A percentile compares a stretch with the other conserved stretches of the same genome.
Conservation (phyloP, 2,888 invertebrate genomes). For the Heterodera filipjevi region DNA sequence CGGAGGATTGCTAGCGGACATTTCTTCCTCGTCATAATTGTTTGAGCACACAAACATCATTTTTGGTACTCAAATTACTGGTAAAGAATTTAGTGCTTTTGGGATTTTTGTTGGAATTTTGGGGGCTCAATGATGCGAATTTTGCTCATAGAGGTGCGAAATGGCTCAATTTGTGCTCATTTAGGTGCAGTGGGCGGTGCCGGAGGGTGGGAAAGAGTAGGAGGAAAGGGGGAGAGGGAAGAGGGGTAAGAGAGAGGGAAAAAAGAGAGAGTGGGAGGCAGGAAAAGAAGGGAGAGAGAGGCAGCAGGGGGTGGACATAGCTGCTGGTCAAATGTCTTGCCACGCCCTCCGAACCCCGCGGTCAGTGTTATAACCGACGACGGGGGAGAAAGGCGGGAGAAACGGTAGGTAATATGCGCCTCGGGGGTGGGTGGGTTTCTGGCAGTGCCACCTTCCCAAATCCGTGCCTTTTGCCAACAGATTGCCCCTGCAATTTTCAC, state of each 20-base stretch:
- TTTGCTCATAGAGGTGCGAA: background rate
- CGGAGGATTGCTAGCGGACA: background rate
- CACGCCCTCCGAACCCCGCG: background rate
- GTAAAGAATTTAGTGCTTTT: background rate
- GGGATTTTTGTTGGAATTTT: background rate
- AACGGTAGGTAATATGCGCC: background rate
- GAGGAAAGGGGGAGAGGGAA: background rate
- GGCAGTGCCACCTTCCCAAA: conserved; percentile 2
- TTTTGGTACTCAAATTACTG: background rate
- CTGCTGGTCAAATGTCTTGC: background rate
- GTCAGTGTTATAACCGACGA: background rate
- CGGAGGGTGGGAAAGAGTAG: background rate
- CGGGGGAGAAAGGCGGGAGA: background rate
- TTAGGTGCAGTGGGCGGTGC: conserved; percentile 8
- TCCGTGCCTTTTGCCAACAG: background rate
- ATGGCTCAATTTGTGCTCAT: conserved; percentile 7
- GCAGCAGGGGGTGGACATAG: too few species aligned
- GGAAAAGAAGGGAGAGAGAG: too few species aligned
- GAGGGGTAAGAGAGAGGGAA: background rate
- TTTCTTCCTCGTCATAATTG: background rate
- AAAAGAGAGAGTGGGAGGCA: background rate
- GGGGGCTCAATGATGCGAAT: background rate
- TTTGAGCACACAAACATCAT: conserved; percentile 10
- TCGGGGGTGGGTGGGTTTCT: background rate
- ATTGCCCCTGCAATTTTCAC: background rate